Evolutionary conservation across 2,113 vertebrate genomes (phyloP).

Genomic region (Phoxinus phoxinus): DNA sequence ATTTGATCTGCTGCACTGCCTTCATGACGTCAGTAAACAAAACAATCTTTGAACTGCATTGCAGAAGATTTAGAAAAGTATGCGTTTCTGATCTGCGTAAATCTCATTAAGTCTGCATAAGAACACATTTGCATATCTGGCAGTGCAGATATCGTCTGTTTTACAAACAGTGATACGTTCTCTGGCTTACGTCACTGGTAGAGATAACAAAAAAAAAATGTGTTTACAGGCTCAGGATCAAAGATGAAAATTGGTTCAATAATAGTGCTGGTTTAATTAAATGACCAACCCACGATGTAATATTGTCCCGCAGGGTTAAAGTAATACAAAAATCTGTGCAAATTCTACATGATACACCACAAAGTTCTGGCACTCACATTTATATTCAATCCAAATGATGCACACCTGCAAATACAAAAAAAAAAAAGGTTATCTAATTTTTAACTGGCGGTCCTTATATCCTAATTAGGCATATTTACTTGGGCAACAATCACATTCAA

Average conservation of each 20-base stretch:
- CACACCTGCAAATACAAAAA: slow-evolving; percentile 74
- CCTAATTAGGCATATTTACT: slow-evolving; percentile 81
- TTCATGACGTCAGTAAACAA: slow-evolving; percentile 56
- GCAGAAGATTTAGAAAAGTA: slow-evolving; percentile 26
- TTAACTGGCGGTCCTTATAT: slow-evolving; percentile 74
- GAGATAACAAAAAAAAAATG: not conserved
- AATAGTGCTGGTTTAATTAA: not conserved
- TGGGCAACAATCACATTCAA: slow-evolving; percentile 81
- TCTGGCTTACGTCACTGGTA: not conserved
- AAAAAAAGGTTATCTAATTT: slow-evolving; percentile 78
- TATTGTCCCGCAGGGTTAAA: not conserved
- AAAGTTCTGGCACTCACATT: slow-evolving; percentile 62
- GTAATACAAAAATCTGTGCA: not conserved
- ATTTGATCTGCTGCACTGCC: slow-evolving; percentile 64
- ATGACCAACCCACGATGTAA: not conserved
- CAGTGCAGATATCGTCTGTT: slow-evolving; percentile 8
- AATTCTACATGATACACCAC: slow-evolving; percentile 22
- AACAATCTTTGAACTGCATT: slow-evolving; percentile 41
- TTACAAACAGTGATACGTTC: slow-evolving; percentile 3
- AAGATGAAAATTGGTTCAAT: not conserved
- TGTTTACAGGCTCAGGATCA: not conserved
- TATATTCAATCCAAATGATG: slow-evolving; percentile 64
- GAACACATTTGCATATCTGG: slow-evolving; percentile 22
- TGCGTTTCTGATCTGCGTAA: not conserved
- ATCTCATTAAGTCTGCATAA: not conserved